Base-by-base conservation (phyloP, 92 coral and sea anemone species). In the Phenganax marumi region DNA sequence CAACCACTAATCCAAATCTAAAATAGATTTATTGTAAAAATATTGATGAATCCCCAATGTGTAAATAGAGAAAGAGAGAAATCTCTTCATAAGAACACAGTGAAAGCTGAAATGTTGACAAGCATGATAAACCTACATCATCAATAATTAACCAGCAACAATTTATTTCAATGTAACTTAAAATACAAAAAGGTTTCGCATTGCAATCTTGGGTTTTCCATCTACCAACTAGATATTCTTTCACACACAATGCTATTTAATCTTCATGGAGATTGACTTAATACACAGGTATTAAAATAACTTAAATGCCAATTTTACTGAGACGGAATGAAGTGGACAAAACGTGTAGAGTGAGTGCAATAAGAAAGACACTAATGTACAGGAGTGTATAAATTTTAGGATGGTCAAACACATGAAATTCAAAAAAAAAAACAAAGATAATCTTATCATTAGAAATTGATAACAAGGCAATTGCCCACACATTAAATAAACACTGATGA, bases 1-100 rank as follows among this genome's bases (percentile, higher is more conserved):
- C 81, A 54, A 55, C 50, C 7, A 76, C 81, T 66, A 76, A 76
- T 18, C 68, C 68, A 76, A 76, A 76, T 18, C 81, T 76, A 55
- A 11, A 76, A 68, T 63, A 63, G 3, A 63, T 3, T 63, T 5
- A 33, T 33, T 33, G 43, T 2, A 33, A 33, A 33, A 33, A 33
- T 33, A 33, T 33, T 33, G 43, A 33, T 33, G 43, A 33, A 1
- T 33, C 2, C 43, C 43, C 43, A 33, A 33, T 33, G 43, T 33
- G 43, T 5, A 7, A 73, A 71, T 25, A 48, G 7, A 33, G 43
- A 33, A 33, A 33, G 14, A 0, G 14, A 10, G 21, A 12, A 3
- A 63, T 3, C 12, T 63, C 43, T 56, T 1, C 22, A 56, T 1
- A 14, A 56, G 11, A 54, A 17, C 60, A 54, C 60, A 54, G 10